Evolutionary conservation across 2,888 invertebrate genomes (phyloP).

Genomic region (Plagodis pulveraria): DNA sequence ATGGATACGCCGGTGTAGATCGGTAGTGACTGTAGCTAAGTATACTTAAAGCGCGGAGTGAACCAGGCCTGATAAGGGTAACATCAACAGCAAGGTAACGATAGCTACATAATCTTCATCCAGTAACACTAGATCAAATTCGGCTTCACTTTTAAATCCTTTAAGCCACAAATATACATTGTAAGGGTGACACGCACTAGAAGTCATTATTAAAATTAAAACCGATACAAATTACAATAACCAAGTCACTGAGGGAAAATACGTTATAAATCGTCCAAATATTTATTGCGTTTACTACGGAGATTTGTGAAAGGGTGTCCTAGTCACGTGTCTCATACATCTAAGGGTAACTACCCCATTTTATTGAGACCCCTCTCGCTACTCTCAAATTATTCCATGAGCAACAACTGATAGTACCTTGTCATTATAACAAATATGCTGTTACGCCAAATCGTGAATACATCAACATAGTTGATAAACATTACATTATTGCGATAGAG

Average conservation of each 20-base stretch:
- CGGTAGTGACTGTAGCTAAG: too few relatives aligned
- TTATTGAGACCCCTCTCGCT: constrained; percentile 42
- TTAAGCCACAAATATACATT: too few relatives aligned
- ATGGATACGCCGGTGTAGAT: too few relatives aligned
- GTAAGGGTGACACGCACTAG: neutral
- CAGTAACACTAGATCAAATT: too few relatives aligned
- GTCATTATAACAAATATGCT: neutral
- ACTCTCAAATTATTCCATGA: constrained; percentile 3
- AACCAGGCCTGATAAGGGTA: too few relatives aligned
- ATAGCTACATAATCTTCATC: too few relatives aligned
- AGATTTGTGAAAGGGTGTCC: constrained; percentile 66
- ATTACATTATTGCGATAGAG: constrained; percentile 1
- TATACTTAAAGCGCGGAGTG: too few relatives aligned
- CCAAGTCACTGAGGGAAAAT: constrained; percentile 47
- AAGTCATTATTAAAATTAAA: constrained; percentile 28
- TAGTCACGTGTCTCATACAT: constrained; percentile 64
- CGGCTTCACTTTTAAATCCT: too few relatives aligned
- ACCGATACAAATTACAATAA: constrained; percentile 27
- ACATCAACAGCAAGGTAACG: too few relatives aligned
- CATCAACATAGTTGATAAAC: neutral
- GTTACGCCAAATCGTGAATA: neutral
- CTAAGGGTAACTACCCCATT: constrained; percentile 57
- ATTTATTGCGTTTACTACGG: constrained; percentile 66
- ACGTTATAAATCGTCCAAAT: constrained; percentile 70
- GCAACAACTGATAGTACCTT: neutral